These are phyloP conservation scores for Globicephala melas DNA, from an alignment of 2,113 vertebrate species.

Conservation along the genomic window DNA sequence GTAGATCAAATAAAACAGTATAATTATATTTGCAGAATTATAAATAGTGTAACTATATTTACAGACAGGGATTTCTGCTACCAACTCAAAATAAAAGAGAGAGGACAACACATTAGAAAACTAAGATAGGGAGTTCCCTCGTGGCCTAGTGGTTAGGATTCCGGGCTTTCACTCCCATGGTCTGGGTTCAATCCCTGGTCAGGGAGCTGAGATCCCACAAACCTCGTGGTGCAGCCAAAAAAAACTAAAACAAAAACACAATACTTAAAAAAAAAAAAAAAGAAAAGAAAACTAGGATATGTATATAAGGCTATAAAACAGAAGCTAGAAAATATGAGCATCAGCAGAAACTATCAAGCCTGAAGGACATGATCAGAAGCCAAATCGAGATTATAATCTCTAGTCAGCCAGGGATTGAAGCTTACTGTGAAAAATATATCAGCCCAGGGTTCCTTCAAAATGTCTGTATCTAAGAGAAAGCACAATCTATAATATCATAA, in stretches of 20 bases:
- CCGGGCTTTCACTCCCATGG: not conserved
- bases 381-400: slow-evolving; percentile 31
- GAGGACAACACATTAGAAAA: slow-evolving; percentile 11
- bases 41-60: not conserved
- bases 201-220: not conserved
- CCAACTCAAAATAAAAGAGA: slow-evolving; percentile 16
- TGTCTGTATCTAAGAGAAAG: slow-evolving; percentile 17
- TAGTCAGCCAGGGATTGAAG: not conserved
- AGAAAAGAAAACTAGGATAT: not conserved
- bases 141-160: not conserved
- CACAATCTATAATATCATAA: not conserved
- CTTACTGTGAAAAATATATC: slow-evolving; percentile 31
- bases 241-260: not conserved
- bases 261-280: not conserved
- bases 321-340: slow-evolving; percentile 28
- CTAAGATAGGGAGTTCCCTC: not conserved
- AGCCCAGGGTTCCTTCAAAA: not conserved
- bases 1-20: not conserved
- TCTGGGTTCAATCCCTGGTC: not conserved
- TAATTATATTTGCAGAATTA: not conserved
- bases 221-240: not conserved
- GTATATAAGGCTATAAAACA: slow-evolving; percentile 8
- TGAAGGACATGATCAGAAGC: slow-evolving; percentile 20
- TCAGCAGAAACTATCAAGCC: slow-evolving; percentile 7
- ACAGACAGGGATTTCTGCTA: not conserved